phyloP scores from a whole-genome alignment of 2,888 invertebrate species.

The Amblyteles armatorius region DNA sequence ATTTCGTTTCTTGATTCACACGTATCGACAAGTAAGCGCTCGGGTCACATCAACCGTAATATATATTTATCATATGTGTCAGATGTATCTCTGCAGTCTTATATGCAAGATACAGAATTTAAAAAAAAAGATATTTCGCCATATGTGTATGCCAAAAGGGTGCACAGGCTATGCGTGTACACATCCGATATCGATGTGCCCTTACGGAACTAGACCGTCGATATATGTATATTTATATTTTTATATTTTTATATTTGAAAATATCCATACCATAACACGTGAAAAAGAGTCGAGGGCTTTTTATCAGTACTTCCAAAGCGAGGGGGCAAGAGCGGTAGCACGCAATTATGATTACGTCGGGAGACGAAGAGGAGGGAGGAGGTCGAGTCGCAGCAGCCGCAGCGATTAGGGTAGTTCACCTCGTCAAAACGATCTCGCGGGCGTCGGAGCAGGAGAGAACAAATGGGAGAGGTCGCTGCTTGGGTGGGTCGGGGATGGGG shows the following conservation, averaged over 20 bases:
- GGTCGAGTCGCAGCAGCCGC: conserved; percentile 24
- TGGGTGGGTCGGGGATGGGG: neutral
- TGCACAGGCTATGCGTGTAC: too few relatives aligned
- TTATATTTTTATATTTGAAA: neutral
- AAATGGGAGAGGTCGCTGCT: conserved; percentile 75
- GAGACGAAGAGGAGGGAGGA: conserved; percentile 59
- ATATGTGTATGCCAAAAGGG: too few relatives aligned
- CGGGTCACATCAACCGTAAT: too few relatives aligned
- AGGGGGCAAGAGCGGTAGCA: conserved; percentile 57
- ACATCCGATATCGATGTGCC: neutral
- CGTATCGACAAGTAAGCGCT: too few relatives aligned
- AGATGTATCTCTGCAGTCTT: too few relatives aligned
- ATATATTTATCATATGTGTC: too few relatives aligned
- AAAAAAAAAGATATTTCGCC: too few relatives aligned
- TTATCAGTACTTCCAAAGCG: conserved; percentile 71
- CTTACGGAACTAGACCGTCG: neutral
- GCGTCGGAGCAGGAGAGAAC: conserved; percentile 70
- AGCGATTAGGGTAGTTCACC: conserved; percentile 77
- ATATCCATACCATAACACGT: conserved; percentile 37
- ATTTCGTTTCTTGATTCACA: too few relatives aligned
- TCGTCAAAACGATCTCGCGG: conserved; percentile 79
- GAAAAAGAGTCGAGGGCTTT: conserved; percentile 81
- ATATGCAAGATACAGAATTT: too few relatives aligned
- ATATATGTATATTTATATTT: neutral
- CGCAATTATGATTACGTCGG: conserved; percentile 82